A percentile compares a stretch with the other conserved stretches of the same genome.
These are phyloP conservation scores for Allophyes oxyacanthae DNA, from an alignment of 2,888 invertebrate genomes.

Conservation along the genomic window DNA sequence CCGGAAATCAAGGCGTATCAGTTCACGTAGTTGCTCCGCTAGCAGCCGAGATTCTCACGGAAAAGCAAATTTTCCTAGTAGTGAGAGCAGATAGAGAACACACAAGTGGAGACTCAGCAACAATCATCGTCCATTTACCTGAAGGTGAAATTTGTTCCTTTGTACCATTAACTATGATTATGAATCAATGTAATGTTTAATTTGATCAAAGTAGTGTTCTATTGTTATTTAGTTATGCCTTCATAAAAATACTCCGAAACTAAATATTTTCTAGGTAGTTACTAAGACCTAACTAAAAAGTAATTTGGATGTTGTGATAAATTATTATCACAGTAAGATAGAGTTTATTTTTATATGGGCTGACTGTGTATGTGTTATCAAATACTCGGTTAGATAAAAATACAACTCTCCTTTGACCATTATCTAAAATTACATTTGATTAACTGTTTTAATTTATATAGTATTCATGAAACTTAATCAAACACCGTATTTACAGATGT, in stretches of 20 bases:
- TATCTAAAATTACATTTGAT: not conserved
- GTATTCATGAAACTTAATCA: conserved; percentile 1
- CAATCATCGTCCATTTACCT: conserved; percentile 76
- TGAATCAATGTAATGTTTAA: too few species aligned
- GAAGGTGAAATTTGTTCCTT: conserved; percentile 68
- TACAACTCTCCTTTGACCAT: not conserved
- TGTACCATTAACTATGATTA: not conserved
- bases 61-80: conserved; percentile 68
- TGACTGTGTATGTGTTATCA: too few species aligned
- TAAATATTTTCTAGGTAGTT: not conserved
- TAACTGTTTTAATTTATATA: conserved; percentile 1
- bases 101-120: conserved; percentile 75
- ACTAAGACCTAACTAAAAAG: not conserved
- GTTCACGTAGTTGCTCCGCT: conserved; percentile 64
- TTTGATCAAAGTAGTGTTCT: not conserved
- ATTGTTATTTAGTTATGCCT: not conserved
- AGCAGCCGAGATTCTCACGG: conserved; percentile 56
- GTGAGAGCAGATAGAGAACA: conserved; percentile 73
- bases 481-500: conserved; percentile 60
- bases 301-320: not conserved
- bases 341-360: not conserved
- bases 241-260: not conserved
- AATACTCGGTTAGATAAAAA: conserved; percentile 1
- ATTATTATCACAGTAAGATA: too few species aligned
- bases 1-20: conserved; percentile 59